Conservation (phyloP, 1,140 invertebrate species). For the Drosophila punjabiensis region DNA sequence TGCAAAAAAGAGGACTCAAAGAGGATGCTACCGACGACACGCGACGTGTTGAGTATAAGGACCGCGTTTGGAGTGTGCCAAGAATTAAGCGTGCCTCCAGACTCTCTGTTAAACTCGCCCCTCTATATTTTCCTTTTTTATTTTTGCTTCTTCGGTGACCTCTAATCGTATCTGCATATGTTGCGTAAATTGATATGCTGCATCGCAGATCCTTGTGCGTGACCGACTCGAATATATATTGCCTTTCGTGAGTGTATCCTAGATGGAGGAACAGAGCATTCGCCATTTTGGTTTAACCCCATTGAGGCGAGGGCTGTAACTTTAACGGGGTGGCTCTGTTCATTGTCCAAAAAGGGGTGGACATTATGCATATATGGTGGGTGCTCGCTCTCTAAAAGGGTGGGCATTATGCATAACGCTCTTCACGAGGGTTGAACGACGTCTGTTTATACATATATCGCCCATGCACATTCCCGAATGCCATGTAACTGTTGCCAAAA, state of each 20-base stretch:
- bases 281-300: slow-evolving; percentile 80
- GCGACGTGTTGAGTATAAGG: slow-evolving; percentile 55
- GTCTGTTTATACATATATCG: slow-evolving; percentile 5
- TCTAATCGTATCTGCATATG: slow-evolving; percentile 80
- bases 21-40: slow-evolving; percentile 71
- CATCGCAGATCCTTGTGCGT: slow-evolving; percentile 32
- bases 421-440: slow-evolving; percentile 58
- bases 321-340: slow-evolving; percentile 67
- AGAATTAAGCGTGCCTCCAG: slow-evolving; percentile 47
- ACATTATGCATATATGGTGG: slow-evolving; percentile 69
- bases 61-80: slow-evolving; percentile 37
- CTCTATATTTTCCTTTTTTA: slow-evolving; percentile 31
- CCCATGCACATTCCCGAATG: slow-evolving; percentile 6
- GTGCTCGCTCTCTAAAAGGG: slow-evolving; percentile 60
- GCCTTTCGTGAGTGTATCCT: slow-evolving; percentile 29
- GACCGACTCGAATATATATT: neutral
- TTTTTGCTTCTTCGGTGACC: slow-evolving; percentile 26
- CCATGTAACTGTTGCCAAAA: slow-evolving; percentile 48
- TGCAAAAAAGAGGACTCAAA: slow-evolving; percentile 48
- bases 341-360: slow-evolving; percentile 72
- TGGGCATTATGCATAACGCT: slow-evolving; percentile 64
- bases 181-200: slow-evolving; percentile 74
- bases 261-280: slow-evolving; percentile 51
- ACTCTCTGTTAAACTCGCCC: slow-evolving; percentile 43
- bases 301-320: slow-evolving; percentile 47